These are phyloP conservation scores for Nematolebias whitei DNA, from an alignment of 2,113 vertebrate genomes.

Conservation along the genomic window DNA sequence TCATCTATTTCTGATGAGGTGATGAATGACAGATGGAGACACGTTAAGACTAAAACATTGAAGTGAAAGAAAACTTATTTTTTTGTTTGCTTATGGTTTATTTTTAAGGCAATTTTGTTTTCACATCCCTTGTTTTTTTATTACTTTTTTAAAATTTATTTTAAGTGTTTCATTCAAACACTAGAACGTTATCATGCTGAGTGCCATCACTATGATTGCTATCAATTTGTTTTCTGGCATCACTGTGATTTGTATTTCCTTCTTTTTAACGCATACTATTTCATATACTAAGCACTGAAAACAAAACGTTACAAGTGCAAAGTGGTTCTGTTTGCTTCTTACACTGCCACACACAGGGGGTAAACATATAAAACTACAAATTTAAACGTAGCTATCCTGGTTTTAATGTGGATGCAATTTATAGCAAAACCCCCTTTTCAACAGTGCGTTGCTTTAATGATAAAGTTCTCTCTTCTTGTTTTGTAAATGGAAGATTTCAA, in stretches of 20 bases:
- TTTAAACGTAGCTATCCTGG: not conserved
- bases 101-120: not conserved
- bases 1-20: not conserved
- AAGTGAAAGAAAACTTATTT: not conserved
- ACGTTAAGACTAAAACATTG: not conserved
- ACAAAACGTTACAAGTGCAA: not conserved
- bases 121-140: not conserved
- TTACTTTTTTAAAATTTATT: no score
- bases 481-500: not conserved
- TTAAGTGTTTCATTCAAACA: not conserved
- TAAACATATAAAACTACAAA: not conserved
- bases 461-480: not conserved
- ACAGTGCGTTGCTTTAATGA: not conserved
- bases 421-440: not conserved
- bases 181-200: not conserved
- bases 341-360: not conserved
- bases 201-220: not conserved
- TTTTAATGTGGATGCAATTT: not conserved
- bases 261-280: not conserved
- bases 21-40: conserved; percentile 5
- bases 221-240: not conserved
- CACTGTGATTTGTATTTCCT: not conserved
- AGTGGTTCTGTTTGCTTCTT: not conserved
- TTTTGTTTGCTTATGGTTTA: not conserved
- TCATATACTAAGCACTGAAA: conserved; percentile 2